Conservation (phyloP, 2,888 invertebrate genomes). For the Onchidella celtica region DNA sequence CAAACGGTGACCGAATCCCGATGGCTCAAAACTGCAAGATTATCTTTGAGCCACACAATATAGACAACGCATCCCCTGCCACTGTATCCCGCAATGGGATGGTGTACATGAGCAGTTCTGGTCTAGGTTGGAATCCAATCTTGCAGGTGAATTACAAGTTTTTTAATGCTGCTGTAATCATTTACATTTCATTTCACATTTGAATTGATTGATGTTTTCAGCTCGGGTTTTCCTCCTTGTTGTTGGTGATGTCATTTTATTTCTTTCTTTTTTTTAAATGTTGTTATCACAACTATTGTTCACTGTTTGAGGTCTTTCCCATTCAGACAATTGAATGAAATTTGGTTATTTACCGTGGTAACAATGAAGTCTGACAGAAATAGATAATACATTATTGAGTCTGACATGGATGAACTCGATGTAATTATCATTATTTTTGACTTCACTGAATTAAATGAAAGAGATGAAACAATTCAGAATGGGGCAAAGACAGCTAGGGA, state of each 20-base stretch:
- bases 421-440: neutral
- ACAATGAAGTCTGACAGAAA: too few species aligned
- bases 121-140: slow-evolving; percentile 94
- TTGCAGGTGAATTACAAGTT: slow-evolving; percentile 85
- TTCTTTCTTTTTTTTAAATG: neutral
- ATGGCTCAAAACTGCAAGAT: slow-evolving; percentile 97
- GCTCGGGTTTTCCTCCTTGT: neutral
- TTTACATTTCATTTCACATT: too few species aligned
- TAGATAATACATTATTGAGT: too few species aligned
- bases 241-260: neutral
- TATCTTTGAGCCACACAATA: slow-evolving; percentile 97
- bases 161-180: neutral
- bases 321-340: too few species aligned
- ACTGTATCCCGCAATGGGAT: slow-evolving; percentile 94
- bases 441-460: neutral
- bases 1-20: slow-evolving; percentile 94
- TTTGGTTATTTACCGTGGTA: too few species aligned
- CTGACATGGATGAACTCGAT: too few species aligned
- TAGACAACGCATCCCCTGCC: slow-evolving; percentile 98
- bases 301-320: too few species aligned
- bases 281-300: neutral
- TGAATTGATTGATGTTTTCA: neutral
- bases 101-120: slow-evolving; percentile 96
- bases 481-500: too few species aligned
- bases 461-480: neutral